These are phyloP conservation scores for Epistrophe eligans DNA, from an alignment of 2,888 invertebrate species.

Conservation along the genomic window DNA sequence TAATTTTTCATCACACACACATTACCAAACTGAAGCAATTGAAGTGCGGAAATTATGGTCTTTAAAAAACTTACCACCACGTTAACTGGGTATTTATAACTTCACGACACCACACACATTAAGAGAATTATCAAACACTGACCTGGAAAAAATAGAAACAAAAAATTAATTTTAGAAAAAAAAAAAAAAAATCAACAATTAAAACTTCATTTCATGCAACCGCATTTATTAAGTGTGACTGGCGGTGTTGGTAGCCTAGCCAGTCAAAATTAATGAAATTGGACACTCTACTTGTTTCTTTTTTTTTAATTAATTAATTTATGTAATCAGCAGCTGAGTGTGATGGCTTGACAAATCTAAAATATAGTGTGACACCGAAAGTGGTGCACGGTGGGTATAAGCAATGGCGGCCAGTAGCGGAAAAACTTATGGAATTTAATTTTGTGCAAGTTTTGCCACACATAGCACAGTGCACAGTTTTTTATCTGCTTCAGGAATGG, in stretches of 20 bases:
- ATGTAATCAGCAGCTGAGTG: slow-evolving; percentile 51
- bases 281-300: slow-evolving; percentile 46
- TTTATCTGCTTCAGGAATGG: background rate
- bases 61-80: slow-evolving; percentile 49
- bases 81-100: slow-evolving; percentile 36
- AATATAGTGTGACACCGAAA: background rate
- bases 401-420: slow-evolving; percentile 3
- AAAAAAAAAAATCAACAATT: slow-evolving; percentile 28
- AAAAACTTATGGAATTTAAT: slow-evolving; percentile 48
- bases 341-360: slow-evolving; percentile 58
- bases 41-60: slow-evolving; percentile 4
- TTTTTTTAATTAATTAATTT: slow-evolving; percentile 60
- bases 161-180: slow-evolving; percentile 29
- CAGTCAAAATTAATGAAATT: slow-evolving; percentile 17
- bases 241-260: background rate
- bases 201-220: slow-evolving; percentile 42
- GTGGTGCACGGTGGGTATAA: background rate
- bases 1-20: background rate
- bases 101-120: slow-evolving; percentile 56
- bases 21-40: slow-evolving; percentile 24
- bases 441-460: slow-evolving; percentile 51
- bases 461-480: background rate
- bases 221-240: slow-evolving; percentile 32
- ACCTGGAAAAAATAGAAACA: slow-evolving; percentile 53
- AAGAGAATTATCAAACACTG: slow-evolving; percentile 61